phyloP scores from a whole-genome alignment of 2,113 vertebrate genomes.

The Laterallus jamaicensis region DNA sequence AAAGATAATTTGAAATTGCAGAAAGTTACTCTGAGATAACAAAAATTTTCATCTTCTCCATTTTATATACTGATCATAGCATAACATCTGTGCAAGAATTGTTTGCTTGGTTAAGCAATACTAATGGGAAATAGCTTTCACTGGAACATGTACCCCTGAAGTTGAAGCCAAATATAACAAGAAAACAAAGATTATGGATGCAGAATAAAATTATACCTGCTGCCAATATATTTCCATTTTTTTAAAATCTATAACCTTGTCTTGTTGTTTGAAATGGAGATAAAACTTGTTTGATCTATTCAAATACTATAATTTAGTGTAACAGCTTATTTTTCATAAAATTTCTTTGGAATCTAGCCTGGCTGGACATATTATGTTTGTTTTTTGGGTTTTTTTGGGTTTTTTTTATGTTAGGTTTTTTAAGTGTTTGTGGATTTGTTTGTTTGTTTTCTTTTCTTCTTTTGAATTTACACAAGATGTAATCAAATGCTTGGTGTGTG shows the following conservation, averaged over 20 bases:
- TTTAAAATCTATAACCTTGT: not conserved
- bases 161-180: not conserved
- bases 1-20: not conserved
- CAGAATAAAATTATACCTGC: not conserved
- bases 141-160: not conserved
- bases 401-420: not conserved
- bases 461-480: not conserved
- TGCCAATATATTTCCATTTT: not conserved
- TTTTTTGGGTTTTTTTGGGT: no score
- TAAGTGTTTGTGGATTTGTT: not conserved
- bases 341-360: not conserved
- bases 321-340: not conserved
- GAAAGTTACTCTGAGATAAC: not conserved
- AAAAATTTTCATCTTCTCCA: not conserved
- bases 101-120: not conserved
- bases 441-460: not conserved
- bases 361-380: not conserved
- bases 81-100: constrained; percentile 1
- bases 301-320: not conserved
- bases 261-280: not conserved
- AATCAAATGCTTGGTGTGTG: constrained; percentile 5
- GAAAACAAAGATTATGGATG: not conserved
- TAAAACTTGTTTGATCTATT: not conserved
- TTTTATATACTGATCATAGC: not conserved
- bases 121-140: not conserved